Evolutionary conservation across 2,113 vertebrate species (phyloP).

Genomic region (Panthera uncia): DNA sequence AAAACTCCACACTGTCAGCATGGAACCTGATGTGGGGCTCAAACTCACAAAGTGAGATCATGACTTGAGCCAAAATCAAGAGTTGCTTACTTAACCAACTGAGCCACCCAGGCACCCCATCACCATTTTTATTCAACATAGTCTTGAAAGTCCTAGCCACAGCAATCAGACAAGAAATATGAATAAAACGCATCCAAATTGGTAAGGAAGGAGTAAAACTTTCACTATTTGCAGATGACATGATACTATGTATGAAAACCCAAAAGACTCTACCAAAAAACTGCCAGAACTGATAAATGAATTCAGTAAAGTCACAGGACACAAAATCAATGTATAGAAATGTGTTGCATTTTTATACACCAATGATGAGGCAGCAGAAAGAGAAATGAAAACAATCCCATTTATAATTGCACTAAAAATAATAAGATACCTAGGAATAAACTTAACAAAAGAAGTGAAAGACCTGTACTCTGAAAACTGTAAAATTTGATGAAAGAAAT

Average conservation of each 20-base stretch:
- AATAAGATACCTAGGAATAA: background rate
- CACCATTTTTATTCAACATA: background rate
- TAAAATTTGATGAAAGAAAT: background rate
- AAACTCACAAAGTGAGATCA: no score
- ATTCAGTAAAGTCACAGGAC: background rate
- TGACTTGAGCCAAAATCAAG: no score
- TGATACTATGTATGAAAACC: background rate
- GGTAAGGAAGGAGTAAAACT: background rate
- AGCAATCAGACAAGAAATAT: background rate
- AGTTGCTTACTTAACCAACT: no score
- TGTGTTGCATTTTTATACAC: background rate
- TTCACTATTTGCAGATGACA: background rate
- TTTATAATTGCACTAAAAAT: background rate
- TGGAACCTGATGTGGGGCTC: no score
- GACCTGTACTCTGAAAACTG: background rate
- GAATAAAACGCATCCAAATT: background rate
- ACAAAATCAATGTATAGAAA: background rate
- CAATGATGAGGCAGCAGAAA: background rate
- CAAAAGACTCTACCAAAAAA: background rate
- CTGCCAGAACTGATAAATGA: background rate
- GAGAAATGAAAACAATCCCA: background rate
- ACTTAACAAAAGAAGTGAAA: background rate
- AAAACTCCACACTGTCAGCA: no score
- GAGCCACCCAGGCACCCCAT: background rate
- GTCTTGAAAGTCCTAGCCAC: background rate